A percentile compares a stretch with the other conserved stretches of the same genome.
Evolutionary conservation across 2,113 vertebrate species (phyloP).

Genomic region (Cettia cetti): DNA sequence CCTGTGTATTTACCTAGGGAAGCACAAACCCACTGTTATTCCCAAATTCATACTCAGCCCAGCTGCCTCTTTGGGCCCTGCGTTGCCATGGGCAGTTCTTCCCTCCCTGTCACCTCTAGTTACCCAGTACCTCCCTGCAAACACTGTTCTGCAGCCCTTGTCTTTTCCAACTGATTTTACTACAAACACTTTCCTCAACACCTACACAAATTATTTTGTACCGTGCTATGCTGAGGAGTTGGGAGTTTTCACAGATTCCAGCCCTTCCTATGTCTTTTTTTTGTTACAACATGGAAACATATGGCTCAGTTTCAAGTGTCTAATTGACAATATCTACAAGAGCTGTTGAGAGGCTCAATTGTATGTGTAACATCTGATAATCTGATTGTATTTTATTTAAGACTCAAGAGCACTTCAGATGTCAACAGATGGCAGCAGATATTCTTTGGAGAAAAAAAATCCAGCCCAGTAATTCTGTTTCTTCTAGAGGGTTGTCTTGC

Average conservation of each 20-base stretch:
- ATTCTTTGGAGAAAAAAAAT: background rate
- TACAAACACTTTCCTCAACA: background rate
- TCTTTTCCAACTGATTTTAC: background rate
- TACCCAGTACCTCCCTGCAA: background rate
- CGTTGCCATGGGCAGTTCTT: background rate
- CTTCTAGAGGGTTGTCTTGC: background rate
- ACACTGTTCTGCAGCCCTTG: background rate
- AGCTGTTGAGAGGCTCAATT: slow-evolving; percentile 8
- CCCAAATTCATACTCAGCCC: background rate
- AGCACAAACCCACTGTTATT: background rate
- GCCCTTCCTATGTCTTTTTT: slow-evolving; percentile 12
- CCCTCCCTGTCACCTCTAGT: background rate
- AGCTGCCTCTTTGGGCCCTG: background rate
- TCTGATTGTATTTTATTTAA: slow-evolving; percentile 52
- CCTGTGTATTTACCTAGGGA: background rate
- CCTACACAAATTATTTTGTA: background rate
- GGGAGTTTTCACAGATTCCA: background rate
- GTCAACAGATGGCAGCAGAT: slow-evolving; percentile 69
- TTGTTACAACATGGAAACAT: slow-evolving; percentile 10
- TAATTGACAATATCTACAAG: slow-evolving; percentile 46
- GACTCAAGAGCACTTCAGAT: slow-evolving; percentile 29
- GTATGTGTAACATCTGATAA: slow-evolving; percentile 32
- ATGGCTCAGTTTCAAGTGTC: slow-evolving; percentile 42
- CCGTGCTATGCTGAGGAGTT: background rate
- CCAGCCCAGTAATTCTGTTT: background rate